Conservation (phyloP, 1,140 invertebrate genomes). For the Bombus superbus region DNA sequence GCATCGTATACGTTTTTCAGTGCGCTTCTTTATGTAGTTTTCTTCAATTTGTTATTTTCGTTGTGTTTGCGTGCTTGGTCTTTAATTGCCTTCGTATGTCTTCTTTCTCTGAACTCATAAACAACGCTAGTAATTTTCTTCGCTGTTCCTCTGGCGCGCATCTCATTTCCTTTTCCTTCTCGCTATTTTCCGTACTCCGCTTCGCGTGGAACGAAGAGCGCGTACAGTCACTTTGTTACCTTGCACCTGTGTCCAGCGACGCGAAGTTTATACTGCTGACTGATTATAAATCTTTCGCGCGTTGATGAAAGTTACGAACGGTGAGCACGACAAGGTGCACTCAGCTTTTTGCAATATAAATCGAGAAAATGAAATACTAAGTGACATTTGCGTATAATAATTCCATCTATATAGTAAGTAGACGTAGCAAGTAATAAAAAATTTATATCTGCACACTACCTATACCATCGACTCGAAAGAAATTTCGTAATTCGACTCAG, state of each 20-base stretch:
- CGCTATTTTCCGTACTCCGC: background rate
- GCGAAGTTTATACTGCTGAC: background rate
- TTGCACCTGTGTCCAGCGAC: conserved; percentile 2
- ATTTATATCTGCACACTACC: no score
- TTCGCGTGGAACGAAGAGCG: background rate
- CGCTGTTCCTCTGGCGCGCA: background rate
- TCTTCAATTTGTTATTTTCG: background rate
- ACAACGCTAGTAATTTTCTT: background rate
- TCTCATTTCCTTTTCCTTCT: background rate
- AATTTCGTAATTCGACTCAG: no score
- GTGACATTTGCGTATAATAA: background rate
- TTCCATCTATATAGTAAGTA: background rate
- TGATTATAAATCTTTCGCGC: background rate
- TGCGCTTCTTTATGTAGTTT: no score
- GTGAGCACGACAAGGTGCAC: background rate
- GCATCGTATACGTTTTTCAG: no score
- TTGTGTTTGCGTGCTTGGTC: background rate
- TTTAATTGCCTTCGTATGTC: background rate
- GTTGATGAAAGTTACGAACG: background rate
- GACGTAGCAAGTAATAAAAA: no score
- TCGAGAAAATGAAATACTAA: no score
- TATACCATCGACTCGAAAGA: no score
- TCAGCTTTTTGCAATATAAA: background rate
- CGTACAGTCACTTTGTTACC: background rate
- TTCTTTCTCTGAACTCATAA: no score